Conservation (phyloP, 2,888 invertebrate genomes). For the Polydesmus complanatus region DNA sequence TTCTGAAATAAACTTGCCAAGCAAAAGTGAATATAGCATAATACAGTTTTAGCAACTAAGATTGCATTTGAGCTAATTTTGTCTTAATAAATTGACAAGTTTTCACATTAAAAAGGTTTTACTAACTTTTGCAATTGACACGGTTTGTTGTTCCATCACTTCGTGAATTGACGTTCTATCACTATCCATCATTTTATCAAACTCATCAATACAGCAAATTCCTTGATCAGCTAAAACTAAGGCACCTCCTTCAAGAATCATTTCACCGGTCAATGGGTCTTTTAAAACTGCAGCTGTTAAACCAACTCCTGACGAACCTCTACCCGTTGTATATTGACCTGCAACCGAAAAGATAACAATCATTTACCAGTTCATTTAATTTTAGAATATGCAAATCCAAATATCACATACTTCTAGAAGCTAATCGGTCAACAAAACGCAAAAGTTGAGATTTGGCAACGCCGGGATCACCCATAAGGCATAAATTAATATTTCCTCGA, state of each 20-base stretch:
- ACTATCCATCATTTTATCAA: constrained; percentile 96
- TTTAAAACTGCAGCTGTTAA: constrained; percentile 96
- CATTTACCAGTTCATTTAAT: neutral
- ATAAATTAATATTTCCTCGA: constrained; percentile 80
- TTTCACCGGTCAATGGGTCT: constrained; percentile 92
- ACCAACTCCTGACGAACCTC: constrained; percentile 97
- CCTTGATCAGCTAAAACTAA: constrained; percentile 92
- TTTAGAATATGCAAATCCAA: neutral
- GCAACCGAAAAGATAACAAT: constrained; percentile 10
- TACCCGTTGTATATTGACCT: constrained; percentile 87
- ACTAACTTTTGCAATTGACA: constrained; percentile 86
- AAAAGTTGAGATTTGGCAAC: constrained; percentile 97
- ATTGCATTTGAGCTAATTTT: too few relatives aligned
- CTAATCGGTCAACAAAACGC: constrained; percentile 82
- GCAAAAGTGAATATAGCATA: neutral
- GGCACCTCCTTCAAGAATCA: constrained; percentile 94
- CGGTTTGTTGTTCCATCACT: constrained; percentile 99
- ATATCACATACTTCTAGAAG: constrained; percentile 55
- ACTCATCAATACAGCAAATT: constrained; percentile 94
- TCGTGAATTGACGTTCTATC: constrained; percentile 95
- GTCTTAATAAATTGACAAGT: too few relatives aligned
- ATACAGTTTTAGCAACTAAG: too few relatives aligned
- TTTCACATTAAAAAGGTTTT: neutral
- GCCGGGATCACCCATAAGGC: constrained; percentile 99
- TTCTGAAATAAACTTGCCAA: neutral